Base-by-base conservation (phyloP, 2,797 vertebrate species). In the Holocentrus rufus region DNA sequence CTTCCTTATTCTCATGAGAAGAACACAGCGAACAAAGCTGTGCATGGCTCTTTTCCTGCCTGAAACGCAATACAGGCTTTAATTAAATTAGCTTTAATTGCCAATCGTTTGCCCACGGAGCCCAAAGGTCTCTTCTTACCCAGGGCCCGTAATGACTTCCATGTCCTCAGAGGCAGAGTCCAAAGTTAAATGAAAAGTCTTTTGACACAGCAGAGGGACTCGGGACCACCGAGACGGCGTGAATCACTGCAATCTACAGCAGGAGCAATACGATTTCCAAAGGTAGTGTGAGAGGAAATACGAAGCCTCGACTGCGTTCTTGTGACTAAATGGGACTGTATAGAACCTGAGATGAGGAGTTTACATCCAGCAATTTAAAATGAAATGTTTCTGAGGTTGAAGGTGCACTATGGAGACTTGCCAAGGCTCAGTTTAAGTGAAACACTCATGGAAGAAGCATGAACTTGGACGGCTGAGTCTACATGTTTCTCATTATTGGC, bases 51-150 rank as follows among this genome's bases (percentile, higher is more conserved):
- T 73, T 72, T 80, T 53, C 61, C 73, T 62, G 61, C 58, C 74
- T 74, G 76, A 88, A 90, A 83, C 52, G 47, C 59, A 83, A 76
- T 53, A 76, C 76, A 53, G 63, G 23, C 47, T 88, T 87, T 87
- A 84, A 90, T 89, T 79, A n/a, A 90, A 85, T 90, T 83, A 88
- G 36, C 71, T 84, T 83, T 88, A 90, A 87, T 84, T 90, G 80
- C 69, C 57, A 52, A 80, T 85, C 67, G 74, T 87, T 77, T 82
- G 64, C 50, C 55, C 25, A 2, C 63, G 25, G 76, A 82, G 67
- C 72, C 67, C 44, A 74, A 70, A 83, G 66, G 83, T 89, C 80
- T 87, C 70, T 44, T 82, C 59, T 83, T 81, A 87, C 83, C 65
- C 85, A 63, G 63, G 76, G 66, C 60, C 25, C 23, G 42, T 91